Evolutionary conservation across 2,797 vertebrate genomes (phyloP).

Genomic region (Limosa lapponica): DNA sequence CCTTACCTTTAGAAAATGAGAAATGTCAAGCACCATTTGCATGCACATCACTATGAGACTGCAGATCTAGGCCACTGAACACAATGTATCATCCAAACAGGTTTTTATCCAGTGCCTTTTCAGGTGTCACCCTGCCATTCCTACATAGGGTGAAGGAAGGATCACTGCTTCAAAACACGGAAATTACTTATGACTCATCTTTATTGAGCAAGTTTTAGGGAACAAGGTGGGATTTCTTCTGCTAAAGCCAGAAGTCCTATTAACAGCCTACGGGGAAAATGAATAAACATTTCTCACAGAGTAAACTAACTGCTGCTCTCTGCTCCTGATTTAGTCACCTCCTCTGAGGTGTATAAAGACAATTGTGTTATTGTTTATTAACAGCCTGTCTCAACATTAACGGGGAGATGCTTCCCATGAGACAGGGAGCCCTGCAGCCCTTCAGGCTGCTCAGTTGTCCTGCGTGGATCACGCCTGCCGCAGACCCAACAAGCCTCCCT

Average conservation of each 20-base stretch:
- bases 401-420: background rate
- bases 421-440: background rate
- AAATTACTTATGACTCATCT: background rate
- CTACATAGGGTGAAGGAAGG: background rate
- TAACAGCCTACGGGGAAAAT: background rate
- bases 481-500: background rate
- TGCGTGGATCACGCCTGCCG: background rate
- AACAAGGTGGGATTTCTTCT: background rate
- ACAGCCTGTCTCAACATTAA: background rate
- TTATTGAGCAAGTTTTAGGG: background rate
- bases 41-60: background rate
- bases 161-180: background rate
- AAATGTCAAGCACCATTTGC: background rate
- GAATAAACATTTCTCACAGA: background rate
- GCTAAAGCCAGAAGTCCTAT: background rate
- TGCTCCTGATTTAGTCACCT: background rate
- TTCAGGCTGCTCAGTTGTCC: background rate
- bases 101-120: background rate
- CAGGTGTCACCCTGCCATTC: background rate
- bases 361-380: background rate
- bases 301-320: background rate
- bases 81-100: background rate
- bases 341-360: background rate
- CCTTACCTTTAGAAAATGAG: background rate
- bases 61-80: background rate